phyloP scores from a whole-genome alignment of 2,113 vertebrate genomes.

The Chelonoidis abingdonii region DNA sequence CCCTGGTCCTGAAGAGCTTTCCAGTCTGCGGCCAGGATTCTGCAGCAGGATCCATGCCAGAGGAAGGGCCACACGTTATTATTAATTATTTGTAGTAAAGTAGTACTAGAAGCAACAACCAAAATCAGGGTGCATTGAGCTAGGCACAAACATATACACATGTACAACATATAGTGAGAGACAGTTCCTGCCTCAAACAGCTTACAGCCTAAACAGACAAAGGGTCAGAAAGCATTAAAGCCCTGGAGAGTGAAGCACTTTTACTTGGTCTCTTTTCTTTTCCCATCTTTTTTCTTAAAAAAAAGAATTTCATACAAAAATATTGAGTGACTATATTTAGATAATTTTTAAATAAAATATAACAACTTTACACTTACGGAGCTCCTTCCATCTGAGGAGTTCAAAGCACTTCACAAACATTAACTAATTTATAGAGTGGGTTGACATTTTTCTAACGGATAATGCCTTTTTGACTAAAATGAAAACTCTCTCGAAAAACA shows the following conservation, averaged over 20 bases:
- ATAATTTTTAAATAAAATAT: neutral
- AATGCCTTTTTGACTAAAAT: neutral
- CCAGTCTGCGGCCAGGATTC: neutral
- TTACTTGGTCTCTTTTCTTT: neutral
- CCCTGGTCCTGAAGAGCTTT: neutral
- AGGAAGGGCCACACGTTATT: neutral
- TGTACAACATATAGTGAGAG: neutral
- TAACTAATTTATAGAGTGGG: neutral
- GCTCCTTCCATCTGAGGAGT: neutral
- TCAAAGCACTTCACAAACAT: neutral
- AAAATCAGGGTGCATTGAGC: accelerated
- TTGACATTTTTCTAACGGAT: neutral
- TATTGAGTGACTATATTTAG: neutral
- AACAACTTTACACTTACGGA: neutral
- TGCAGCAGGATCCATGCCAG: neutral
- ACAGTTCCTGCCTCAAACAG: neutral
- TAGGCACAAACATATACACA: neutral
- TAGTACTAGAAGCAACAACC: neutral
- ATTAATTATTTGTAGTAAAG: neutral
- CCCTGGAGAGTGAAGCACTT: neutral
- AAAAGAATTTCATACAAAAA: neutral
- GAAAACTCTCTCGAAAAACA: neutral
- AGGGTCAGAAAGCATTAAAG: neutral
- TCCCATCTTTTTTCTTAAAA: neutral
- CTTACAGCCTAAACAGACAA: neutral